Conservation (phyloP, 2,797 vertebrate genomes). For the Odontamblyopus rebecca region DNA sequence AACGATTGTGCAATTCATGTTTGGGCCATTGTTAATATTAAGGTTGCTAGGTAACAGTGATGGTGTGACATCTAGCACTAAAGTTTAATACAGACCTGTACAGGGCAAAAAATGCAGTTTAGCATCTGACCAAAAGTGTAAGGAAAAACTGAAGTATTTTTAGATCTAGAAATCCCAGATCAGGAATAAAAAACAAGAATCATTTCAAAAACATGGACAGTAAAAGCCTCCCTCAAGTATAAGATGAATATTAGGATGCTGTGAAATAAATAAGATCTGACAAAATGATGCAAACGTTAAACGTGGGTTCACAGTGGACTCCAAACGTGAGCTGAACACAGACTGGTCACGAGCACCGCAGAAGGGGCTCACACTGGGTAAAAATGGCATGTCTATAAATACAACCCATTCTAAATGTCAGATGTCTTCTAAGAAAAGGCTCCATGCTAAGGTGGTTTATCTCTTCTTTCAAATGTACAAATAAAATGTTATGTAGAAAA, state of each 20-base stretch:
- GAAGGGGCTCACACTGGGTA: background rate
- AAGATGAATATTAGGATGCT: background rate
- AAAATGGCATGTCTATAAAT: constrained; percentile 20
- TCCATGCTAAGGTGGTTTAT: constrained; percentile 23
- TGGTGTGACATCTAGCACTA: too few relatives aligned
- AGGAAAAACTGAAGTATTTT: too few relatives aligned
- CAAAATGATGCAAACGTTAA: constrained; percentile 14
- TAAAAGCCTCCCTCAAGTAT: too few relatives aligned
- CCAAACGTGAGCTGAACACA: constrained; percentile 27
- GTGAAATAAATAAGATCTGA: background rate
- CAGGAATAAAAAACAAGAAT: too few relatives aligned
- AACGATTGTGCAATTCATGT: too few relatives aligned
- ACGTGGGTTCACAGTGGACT: background rate
- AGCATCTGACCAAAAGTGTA: too few relatives aligned
- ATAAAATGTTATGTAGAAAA: background rate
- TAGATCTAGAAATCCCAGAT: too few relatives aligned
- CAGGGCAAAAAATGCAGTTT: too few relatives aligned
- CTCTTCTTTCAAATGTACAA: background rate
- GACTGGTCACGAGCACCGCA: constrained; percentile 30
- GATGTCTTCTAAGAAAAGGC: constrained; percentile 14
- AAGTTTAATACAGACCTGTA: too few relatives aligned
- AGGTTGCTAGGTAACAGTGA: too few relatives aligned
- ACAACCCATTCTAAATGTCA: constrained; percentile 22
- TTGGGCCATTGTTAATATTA: too few relatives aligned
- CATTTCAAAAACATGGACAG: too few relatives aligned